Evolutionary conservation across 1,140 invertebrate genomes (phyloP), one percentile per base, ranked within the genome.

Genomic region (Procambarus clarkii): DNA sequence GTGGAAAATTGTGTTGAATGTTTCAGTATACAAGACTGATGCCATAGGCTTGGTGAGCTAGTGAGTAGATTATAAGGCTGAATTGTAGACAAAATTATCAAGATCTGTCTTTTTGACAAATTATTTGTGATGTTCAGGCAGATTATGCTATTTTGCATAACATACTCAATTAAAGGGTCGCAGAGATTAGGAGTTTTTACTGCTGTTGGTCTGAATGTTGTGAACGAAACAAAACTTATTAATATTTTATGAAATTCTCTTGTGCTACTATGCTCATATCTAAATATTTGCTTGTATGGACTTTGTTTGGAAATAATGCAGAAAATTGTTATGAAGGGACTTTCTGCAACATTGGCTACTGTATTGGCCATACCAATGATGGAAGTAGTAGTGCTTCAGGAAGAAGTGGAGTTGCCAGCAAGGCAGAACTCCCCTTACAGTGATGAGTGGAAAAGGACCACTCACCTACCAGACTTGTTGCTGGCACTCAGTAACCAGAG

Each of bases 401-500:
- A 34, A 8, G 69, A 74, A 34, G 54, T 83, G 81, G 81, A 21
- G 11, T 5, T 54, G 24, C 81, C 81, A 34, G 4, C 50, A 24
- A 44, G 24, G 58, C 81, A 69, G 34, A 69, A 60, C 81, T 83
- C 58, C 44, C 4, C 81, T 64, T 18, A 46, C 44, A 58, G 24
- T 46, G 50, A 11, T 18, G 81, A 60, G 58, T 83, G 60, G 81
- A 60, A 69, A 45, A 64, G 60, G 81, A 83, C 24, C 34, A 2
- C 24, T 5, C 69, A 45, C 81, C 81, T 44, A 21, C 58, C 58
- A 21, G 58, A 69, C 58, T 44, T 83, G 60, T 83, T 83, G 24
- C 81, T 83, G 81, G 34, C 58, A 46, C 81, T 45, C 81, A 46
- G 81, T 64, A 54, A 83, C 58, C 81, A 24, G 34, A 83, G 69